Evolutionary conservation across 2,113 vertebrate species (phyloP), one percentile per base, ranked within the genome.

Genomic region (Scophthalmus maximus): DNA sequence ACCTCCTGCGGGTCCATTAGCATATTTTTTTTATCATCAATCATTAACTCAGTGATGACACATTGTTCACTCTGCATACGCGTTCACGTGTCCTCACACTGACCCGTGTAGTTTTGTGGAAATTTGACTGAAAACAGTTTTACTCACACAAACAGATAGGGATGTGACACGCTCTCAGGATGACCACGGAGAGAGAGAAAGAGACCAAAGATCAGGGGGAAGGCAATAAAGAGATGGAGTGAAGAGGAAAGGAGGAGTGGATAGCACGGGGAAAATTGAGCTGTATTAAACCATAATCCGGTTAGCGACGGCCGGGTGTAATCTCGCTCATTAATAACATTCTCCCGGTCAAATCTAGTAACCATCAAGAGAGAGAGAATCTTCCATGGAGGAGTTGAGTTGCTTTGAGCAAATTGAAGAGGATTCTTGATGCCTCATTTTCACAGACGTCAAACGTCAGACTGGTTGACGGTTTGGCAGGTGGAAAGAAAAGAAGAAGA

Each of bases 301-400:
- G 81, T 93, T 92, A 91, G 88, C 23, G 59, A 84, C 46, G 79
- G 78, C 70, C 78, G 81, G 67, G 69, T 89, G 85, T 91, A 92
- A 93, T 91, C 82, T 85, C 22, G 25, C 76, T 89, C 87, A 90
- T 92, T 91, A 89, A 85, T 87, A 86, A 68, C 79, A 77, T 53
- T 66, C 68, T 76, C 76, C 44, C 68, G 23, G 49, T 76, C 82
- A 87, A 90, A 90, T 84, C 91, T 87, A 75, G 68, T 60, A 67
- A 68, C 71, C 69, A 91, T 89, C 89, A 85, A 89, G 79, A 78
- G 73, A 76, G 25, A 56, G 57, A 40, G 23, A 56, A 38, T 60
- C 69, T 67, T 63, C 75, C 79, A 82, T 34, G 57, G 64, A 73
- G 29, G 49, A 79, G 65, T 81, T 87, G 55, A 73, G 79, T 67